Evolutionary conservation across 2,113 vertebrate genomes (phyloP).

Genomic region (Muntiacus muntjak): DNA sequence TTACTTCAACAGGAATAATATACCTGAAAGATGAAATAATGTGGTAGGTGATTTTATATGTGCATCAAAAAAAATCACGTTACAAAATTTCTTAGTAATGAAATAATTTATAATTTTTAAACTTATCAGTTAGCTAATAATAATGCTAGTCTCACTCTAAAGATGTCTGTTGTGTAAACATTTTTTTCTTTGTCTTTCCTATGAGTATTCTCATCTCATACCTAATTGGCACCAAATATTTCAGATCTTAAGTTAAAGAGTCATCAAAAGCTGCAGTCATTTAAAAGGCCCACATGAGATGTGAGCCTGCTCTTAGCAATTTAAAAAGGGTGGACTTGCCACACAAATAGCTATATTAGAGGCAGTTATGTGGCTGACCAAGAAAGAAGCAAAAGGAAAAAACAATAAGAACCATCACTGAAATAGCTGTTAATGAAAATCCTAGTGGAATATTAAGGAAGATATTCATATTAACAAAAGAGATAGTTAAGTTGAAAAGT

Average conservation of each 20-base stretch:
- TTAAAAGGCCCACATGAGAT: not conserved
- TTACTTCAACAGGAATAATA: not conserved
- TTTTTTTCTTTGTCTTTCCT: not conserved
- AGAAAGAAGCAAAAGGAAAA: not conserved
- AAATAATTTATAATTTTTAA: not conserved
- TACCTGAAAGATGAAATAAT: not conserved
- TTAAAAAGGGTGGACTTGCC: not conserved
- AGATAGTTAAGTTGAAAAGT: not conserved
- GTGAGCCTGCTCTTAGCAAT: not conserved
- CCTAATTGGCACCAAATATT: not conserved
- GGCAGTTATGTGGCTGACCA: not conserved
- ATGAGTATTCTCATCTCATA: not conserved
- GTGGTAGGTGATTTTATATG: not conserved
- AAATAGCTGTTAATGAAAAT: not conserved
- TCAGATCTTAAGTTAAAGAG: not conserved
- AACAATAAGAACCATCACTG: not conserved
- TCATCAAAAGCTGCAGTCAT: not conserved
- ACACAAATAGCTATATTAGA: not conserved
- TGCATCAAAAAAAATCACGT: not conserved
- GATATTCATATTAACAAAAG: not conserved
- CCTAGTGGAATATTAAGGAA: not conserved
- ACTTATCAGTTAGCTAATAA: not conserved
- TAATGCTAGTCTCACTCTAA: not conserved
- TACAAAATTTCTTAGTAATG: not conserved
- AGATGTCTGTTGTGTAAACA: not conserved